Percentiles rank a stretch among this genome's conserved stretches.
phyloP scores from a whole-genome alignment of 2,888 invertebrate genomes.

The Meliscaeva auricollis region DNA sequence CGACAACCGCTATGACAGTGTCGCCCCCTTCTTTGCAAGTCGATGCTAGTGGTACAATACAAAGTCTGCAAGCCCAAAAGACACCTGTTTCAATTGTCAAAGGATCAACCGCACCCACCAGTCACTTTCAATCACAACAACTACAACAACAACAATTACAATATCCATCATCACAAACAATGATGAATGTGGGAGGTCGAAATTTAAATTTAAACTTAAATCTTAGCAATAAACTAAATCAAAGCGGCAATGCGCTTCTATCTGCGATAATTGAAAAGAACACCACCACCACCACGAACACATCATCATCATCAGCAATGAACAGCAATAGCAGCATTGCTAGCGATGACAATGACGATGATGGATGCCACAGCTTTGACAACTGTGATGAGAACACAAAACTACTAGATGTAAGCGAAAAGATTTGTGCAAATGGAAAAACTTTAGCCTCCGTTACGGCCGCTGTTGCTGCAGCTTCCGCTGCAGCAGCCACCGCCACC shows the following conservation, averaged over 20 bases:
- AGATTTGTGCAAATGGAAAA: conserved; percentile 58
- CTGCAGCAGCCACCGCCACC: neutral
- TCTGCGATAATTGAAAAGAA: conserved; percentile 74
- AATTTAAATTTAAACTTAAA: conserved; percentile 69
- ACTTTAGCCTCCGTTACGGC: conserved; percentile 22
- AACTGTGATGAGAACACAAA: conserved; percentile 81
- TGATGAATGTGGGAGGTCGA: conserved; percentile 44
- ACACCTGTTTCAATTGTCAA: conserved; percentile 72
- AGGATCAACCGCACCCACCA: conserved; percentile 50
- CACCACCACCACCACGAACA: conserved; percentile 78
- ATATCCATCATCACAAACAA: conserved; percentile 15
- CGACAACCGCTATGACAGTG: conserved; percentile 68
- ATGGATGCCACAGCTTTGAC: conserved; percentile 73
- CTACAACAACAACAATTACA: conserved; percentile 30
- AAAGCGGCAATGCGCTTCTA: conserved; percentile 66
- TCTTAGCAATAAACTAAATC: conserved; percentile 68
- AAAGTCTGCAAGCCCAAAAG: conserved; percentile 57
- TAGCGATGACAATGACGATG: conserved; percentile 77
- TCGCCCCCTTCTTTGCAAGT: conserved; percentile 60
- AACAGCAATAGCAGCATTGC: conserved; percentile 77
- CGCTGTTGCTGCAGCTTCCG: conserved; percentile 16
- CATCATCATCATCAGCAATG: conserved; percentile 71
- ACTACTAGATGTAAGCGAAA: conserved; percentile 78
- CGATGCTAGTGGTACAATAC: conserved; percentile 48
- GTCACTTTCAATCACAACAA: conserved; percentile 7